Percentiles rank a stretch among this genome's conserved stretches.
Conservation (phyloP, 92 coral and sea anemone genomes). For the Phenganax stokvisi region DNA sequence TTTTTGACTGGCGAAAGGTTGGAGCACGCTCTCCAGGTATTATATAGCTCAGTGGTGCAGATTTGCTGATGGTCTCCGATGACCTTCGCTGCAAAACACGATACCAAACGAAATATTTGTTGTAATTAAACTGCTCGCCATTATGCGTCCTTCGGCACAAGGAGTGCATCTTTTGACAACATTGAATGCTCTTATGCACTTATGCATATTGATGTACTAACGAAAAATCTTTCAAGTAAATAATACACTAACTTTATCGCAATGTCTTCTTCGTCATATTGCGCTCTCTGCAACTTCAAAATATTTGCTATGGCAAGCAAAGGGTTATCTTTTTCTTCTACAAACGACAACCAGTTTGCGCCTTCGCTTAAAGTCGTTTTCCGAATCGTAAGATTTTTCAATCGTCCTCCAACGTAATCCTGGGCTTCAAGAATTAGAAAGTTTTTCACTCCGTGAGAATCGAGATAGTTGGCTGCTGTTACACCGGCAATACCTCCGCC, state of each 20-base stretch:
- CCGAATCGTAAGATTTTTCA: slow-evolving; percentile 51
- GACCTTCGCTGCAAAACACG: no score
- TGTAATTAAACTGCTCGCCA: no score
- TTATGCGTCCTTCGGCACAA: no score
- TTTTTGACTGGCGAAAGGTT: no score
- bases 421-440: slow-evolving; percentile 79
- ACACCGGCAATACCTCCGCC: slow-evolving; percentile 82
- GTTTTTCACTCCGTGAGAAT: slow-evolving; percentile 57
- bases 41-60: no score
- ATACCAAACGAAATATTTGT: no score
- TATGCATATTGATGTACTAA: no score
- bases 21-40: no score
- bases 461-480: slow-evolving; percentile 66
- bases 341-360: slow-evolving; percentile 78
- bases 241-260: background rate
- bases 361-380: slow-evolving; percentile 63
- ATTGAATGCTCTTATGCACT: no score
- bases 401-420: slow-evolving; percentile 77
- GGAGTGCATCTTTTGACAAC: no score
- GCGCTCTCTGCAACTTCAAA: background rate
- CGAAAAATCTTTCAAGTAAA: no score
- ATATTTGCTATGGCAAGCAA: background rate
- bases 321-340: slow-evolving; percentile 33
- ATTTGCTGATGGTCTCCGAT: no score
- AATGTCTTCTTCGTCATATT: background rate